phyloP scores from a whole-genome alignment of 2,113 vertebrate species.

The Paratilapia polleni region DNA sequence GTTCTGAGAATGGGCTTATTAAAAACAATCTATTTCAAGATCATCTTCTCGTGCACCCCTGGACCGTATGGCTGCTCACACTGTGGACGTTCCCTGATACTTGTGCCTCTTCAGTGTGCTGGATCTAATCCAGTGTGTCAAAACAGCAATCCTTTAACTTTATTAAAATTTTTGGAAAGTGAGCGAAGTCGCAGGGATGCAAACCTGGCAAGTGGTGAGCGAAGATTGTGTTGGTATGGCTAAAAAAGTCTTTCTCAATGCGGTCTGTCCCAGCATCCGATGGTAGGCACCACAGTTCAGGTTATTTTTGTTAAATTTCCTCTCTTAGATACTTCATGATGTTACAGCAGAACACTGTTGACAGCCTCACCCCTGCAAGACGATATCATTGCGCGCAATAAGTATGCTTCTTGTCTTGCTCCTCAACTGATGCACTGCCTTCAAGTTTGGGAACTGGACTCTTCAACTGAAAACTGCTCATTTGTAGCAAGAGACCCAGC shows the following conservation, averaged over 20 bases:
- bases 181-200: background rate
- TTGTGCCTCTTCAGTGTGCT: background rate
- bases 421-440: background rate
- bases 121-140: background rate
- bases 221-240: background rate
- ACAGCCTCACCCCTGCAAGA: background rate
- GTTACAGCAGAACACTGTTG: background rate
- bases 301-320: background rate
- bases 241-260: background rate
- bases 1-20: background rate
- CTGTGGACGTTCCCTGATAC: background rate
- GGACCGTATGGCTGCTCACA: background rate
- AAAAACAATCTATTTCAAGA: background rate
- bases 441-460: background rate
- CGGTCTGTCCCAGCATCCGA: background rate
- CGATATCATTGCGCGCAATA: background rate
- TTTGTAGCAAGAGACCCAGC: background rate
- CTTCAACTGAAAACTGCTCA: background rate
- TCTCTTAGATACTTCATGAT: background rate
- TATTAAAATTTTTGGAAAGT: background rate
- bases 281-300: background rate
- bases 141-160: too few species aligned
- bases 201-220: background rate
- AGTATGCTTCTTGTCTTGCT: background rate
- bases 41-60: background rate